Evolutionary conservation across 2,113 vertebrate genomes (phyloP), one percentile per base, ranked within the genome.

Genomic region (Hippoglossus stenolepis): DNA sequence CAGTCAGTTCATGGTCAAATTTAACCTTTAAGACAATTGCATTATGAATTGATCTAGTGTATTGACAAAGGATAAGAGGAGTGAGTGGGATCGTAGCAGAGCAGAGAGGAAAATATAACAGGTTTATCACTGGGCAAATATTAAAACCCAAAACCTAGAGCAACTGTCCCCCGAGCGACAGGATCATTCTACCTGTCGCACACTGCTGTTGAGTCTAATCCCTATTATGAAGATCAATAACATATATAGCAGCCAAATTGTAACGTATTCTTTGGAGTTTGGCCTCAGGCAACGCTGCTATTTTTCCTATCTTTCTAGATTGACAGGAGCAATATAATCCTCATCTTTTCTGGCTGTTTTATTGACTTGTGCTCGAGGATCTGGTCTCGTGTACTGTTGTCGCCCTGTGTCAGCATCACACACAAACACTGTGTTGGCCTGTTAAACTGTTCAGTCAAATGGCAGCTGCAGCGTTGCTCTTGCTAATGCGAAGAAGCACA

Each of bases 281-380:
- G 2, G 79, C 80, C 60, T 65, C 61, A 8, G 71, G 82, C 85
- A 77, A 76, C 84, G 76, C 80, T 61, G 80, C 28, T 76, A 77
- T 75, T 83, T 65, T 45, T 24, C 62, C 54, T 21, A 26, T 53
- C 73, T 80, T 18, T 65, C 28, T 15, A 65, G 83, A 87, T 49
- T 83, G 84, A 86, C 87, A 80, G 40, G 18, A 67, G 72, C 77
- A 80, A 80, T 75, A 79, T 78, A 91, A 90, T 83, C 84, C 83
- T 65, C 62, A 20, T 77, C 82, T 73, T 68, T 61, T 53, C 65
- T 61, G 74, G 51, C 67, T 73, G 72, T 75, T 75, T 82, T 77
- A 88, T 80, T 82, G 85, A 90, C 78, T 65, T 57, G 77, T 79
- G 80, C 70, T 60, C 31, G 47, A 71, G 71, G 76, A 89, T 68